A percentile compares a stretch with the other conserved stretches of the same genome.
Conservation (phyloP, 2,888 invertebrate species). For the Bursaphelenchus okinawaensis region DNA sequence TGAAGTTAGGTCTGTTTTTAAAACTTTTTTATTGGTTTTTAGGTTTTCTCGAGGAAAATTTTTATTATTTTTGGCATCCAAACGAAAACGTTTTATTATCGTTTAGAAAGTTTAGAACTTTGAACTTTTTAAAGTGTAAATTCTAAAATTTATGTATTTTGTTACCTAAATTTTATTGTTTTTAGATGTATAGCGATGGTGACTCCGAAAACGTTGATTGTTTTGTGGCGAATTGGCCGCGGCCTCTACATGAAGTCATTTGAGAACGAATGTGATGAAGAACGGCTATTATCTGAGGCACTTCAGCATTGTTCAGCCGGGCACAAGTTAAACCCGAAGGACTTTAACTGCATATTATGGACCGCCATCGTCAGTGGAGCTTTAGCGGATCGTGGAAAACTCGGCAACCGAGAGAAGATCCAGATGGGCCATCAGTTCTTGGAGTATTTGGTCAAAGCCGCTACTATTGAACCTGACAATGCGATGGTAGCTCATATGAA, state of each 20-base stretch:
- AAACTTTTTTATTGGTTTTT: too few relatives aligned
- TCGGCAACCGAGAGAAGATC: slow-evolving; percentile 47
- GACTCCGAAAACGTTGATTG: slow-evolving; percentile 27
- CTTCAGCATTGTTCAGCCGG: slow-evolving; percentile 33
- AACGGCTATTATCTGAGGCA: slow-evolving; percentile 26
- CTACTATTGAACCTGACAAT: slow-evolving; percentile 35
- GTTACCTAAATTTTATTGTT: too few relatives aligned
- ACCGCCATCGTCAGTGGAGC: slow-evolving; percentile 40
- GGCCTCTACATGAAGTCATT: slow-evolving; percentile 25
- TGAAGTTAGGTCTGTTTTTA: too few relatives aligned
- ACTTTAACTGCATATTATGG: slow-evolving; percentile 38
- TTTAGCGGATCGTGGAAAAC: slow-evolving; percentile 35
- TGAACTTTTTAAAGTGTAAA: too few relatives aligned
- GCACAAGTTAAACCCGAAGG: slow-evolving; percentile 22
- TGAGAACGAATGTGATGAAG: slow-evolving; percentile 24
- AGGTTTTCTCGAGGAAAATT: too few relatives aligned
- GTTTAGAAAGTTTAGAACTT: too few relatives aligned
- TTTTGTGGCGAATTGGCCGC: slow-evolving; percentile 37
- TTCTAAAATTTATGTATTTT: too few relatives aligned
- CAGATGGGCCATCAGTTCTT: slow-evolving; percentile 43
- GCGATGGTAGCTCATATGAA: slow-evolving; percentile 37
- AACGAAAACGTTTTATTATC: too few relatives aligned
- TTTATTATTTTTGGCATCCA: too few relatives aligned
- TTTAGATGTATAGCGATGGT: slow-evolving; percentile 29
- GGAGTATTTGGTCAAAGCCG: slow-evolving; percentile 25